These are phyloP conservation scores for Smutsia gigantea DNA, from an alignment of 2,797 vertebrate genomes.

Conservation along the genomic window DNA sequence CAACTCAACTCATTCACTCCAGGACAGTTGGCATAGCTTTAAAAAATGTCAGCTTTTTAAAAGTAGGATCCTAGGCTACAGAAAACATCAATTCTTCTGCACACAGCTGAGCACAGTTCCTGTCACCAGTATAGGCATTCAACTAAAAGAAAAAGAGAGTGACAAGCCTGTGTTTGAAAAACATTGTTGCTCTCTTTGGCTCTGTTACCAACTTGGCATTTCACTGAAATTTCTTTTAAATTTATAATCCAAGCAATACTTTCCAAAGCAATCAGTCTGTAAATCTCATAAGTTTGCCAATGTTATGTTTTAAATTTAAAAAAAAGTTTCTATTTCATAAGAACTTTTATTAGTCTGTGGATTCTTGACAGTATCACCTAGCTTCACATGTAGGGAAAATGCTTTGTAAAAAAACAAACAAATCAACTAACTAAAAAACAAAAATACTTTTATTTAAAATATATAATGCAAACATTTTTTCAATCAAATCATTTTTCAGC, in stretches of 20 bases:
- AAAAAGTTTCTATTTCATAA: background rate
- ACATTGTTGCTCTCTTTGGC: background rate
- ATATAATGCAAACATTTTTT: background rate
- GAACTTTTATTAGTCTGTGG: background rate
- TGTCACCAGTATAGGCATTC: background rate
- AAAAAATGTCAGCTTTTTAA: background rate
- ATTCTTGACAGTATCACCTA: background rate
- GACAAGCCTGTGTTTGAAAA: background rate
- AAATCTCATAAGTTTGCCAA: background rate
- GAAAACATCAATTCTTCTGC: constrained; percentile 8
- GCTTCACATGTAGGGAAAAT: background rate
- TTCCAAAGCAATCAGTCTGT: background rate
- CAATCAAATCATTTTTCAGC: background rate
- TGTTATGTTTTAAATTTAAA: background rate
- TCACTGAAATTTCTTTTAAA: constrained; percentile 17
- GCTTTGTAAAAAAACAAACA: background rate
- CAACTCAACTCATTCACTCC: background rate
- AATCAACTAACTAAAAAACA: background rate
- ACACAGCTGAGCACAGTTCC: background rate
- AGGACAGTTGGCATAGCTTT: background rate
- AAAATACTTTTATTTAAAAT: background rate
- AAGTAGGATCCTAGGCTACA: background rate
- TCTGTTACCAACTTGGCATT: background rate
- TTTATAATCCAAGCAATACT: background rate
- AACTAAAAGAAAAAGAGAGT: background rate